phyloP scores from a whole-genome alignment of 2,113 vertebrate genomes.

The Cynopterus brachyotis region DNA sequence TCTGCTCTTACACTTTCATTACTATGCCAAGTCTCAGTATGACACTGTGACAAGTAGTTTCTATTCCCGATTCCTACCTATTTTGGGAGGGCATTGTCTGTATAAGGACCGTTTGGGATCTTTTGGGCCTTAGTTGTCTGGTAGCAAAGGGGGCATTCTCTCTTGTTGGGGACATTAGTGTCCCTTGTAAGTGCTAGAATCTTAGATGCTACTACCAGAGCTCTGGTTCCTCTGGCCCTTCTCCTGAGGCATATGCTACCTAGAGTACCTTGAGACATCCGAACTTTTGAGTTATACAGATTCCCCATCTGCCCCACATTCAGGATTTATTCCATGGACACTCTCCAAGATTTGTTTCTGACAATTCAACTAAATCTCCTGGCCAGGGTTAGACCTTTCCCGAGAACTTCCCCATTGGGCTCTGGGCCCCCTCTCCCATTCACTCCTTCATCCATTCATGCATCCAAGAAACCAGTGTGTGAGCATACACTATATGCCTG shows the following conservation, averaged over 20 bases:
- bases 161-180: not conserved
- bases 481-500: not conserved
- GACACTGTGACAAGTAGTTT: not conserved
- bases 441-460: not conserved
- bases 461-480: not conserved
- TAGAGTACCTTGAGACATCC: not conserved
- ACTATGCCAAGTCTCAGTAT: not conserved
- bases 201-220: not conserved
- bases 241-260: not conserved
- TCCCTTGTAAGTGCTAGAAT: not conserved
- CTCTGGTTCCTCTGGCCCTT: not conserved
- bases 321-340: not conserved
- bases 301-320: not conserved
- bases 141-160: not conserved
- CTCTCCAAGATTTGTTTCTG: not conserved
- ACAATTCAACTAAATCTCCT: not conserved
- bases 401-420: not conserved
- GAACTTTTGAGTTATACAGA: not conserved
- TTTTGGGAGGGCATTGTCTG: not conserved
- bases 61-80: not conserved
- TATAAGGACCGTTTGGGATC: not conserved
- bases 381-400: not conserved
- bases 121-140: not conserved
- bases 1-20: not conserved
- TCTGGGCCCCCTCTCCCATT: not conserved